Base-by-base conservation (phyloP, 2,113 vertebrate species). In the Antennarius striatus region DNA sequence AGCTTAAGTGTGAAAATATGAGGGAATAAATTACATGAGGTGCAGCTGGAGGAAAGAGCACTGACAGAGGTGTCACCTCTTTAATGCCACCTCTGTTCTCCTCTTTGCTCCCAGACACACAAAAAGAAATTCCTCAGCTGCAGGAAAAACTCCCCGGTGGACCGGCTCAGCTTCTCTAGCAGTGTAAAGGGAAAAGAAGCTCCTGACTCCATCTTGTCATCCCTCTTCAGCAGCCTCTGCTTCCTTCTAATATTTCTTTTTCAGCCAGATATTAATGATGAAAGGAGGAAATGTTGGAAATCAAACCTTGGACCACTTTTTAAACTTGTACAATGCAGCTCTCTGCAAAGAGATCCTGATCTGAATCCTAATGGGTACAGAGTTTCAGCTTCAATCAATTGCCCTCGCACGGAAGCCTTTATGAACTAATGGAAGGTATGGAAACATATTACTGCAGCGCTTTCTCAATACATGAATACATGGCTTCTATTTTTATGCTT, bases 401-500 rank as follows among this genome's bases (percentile, higher is more conserved):
- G 57, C 64, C 55, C 56, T 40, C 29, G 54, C 66, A 50, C 39
- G 32, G 36, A 79, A 63, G 29, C 48, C 52, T 63, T 56, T 68
- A 50, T 36, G 29, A 63, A 68, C 63, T 72, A 80, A 79, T 68
- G 60, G 49, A 80, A 36, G 69, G 42, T 54, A 51, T 43, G 47
- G 67, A 70, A 68, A 62, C 4, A 2, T 46, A 59, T 59, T 46
- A 12, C 56, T 50, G 63, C 49, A 62, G 75, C 54, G 22, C 66
- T 63, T 79, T 81, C 56, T 68, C 39, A 13, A 36, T 22, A 22
- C 56, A 57, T 63, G 51, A 13, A 36, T 22, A 22, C 56, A 57
- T 63, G 51, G 62, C 71, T 63, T 68, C 71, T 80, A 65, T 80
- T 86, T 84, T 71, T 64, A 47, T 64, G 67, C 75, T 80, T 69